Conservation (phyloP, 2,797 vertebrate genomes). For the Anabas testudineus region DNA sequence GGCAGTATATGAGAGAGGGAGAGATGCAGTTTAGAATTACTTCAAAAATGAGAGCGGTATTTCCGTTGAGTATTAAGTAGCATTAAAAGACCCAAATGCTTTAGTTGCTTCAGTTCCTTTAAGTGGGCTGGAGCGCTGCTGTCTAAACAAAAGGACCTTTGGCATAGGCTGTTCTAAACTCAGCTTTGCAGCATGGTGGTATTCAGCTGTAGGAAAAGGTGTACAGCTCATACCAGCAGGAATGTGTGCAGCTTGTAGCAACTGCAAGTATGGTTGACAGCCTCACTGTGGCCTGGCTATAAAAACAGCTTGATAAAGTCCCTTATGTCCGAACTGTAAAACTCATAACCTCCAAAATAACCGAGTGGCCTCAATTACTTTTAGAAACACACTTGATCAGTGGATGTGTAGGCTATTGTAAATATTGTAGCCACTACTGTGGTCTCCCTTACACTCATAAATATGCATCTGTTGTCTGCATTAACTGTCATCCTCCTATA, state of each 20-base stretch:
- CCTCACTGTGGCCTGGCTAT: slow-evolving; percentile 45
- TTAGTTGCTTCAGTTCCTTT: slow-evolving; percentile 24
- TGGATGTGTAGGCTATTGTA: slow-evolving; percentile 5
- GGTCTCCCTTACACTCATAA: slow-evolving; percentile 23
- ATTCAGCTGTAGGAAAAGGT: slow-evolving; percentile 44
- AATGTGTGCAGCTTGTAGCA: slow-evolving; percentile 55
- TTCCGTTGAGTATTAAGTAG: slow-evolving; percentile 24
- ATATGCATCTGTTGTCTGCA: slow-evolving; percentile 29
- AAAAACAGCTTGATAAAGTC: slow-evolving; percentile 58
- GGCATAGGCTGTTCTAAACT: slow-evolving; percentile 5
- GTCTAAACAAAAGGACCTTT: slow-evolving; percentile 1
- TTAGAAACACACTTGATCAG: slow-evolving; percentile 39
- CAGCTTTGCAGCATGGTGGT: slow-evolving; percentile 28
- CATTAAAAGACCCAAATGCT: slow-evolving; percentile 29
- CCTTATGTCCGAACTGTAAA: slow-evolving; percentile 49
- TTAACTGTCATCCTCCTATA: slow-evolving; percentile 6
- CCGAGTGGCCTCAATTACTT: slow-evolving; percentile 35
- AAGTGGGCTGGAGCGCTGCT: slow-evolving; percentile 5
- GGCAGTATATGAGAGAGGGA: slow-evolving; percentile 19
- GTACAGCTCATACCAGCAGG: slow-evolving; percentile 46
- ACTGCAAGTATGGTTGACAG: slow-evolving; percentile 52
- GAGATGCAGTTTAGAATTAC: slow-evolving; percentile 40
- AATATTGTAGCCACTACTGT: background rate
- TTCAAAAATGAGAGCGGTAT: slow-evolving; percentile 37
- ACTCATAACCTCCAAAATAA: slow-evolving; percentile 41